Percentiles rank a stretch among this genome's conserved stretches.
phyloP scores from a whole-genome alignment of 2,797 vertebrate species.

The Chaenodraco wilsoni region DNA sequence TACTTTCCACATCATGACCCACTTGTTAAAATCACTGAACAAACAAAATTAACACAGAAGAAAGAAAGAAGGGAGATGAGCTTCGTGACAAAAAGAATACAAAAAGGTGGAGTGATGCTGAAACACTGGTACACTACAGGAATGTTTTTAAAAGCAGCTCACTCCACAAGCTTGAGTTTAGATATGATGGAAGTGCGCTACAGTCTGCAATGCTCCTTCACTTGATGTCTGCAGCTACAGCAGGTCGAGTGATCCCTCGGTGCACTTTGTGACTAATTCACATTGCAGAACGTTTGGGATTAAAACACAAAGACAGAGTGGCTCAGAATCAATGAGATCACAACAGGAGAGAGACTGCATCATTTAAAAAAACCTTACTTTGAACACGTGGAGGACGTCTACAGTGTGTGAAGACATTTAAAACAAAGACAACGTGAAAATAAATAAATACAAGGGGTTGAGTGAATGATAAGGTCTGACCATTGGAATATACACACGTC shows the following conservation, averaged over 20 bases:
- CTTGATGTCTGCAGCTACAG: constrained; percentile 28
- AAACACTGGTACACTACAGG: constrained; percentile 30
- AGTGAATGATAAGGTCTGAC: constrained; percentile 42
- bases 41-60: constrained; percentile 61
- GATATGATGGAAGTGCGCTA: constrained; percentile 30
- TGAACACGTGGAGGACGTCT: constrained; percentile 33
- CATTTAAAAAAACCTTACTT: constrained; percentile 21
- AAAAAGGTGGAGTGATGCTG: constrained; percentile 33
- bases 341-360: constrained; percentile 15
- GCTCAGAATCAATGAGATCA: constrained; percentile 33
- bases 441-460: constrained; percentile 73
- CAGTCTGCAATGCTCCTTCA: constrained; percentile 12
- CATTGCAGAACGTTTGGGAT: constrained; percentile 26
- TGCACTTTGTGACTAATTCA: constrained; percentile 13
- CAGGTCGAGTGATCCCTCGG: constrained; percentile 18
- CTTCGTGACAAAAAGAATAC: constrained; percentile 45
- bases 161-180: constrained; percentile 9
- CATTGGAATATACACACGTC: constrained; percentile 63
- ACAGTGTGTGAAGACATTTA: constrained; percentile 42
- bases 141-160: constrained; percentile 30
- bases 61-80: constrained; percentile 30
- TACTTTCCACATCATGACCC: constrained; percentile 65
- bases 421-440: constrained; percentile 58
- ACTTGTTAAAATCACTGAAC: constrained; percentile 57
- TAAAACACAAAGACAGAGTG: constrained; percentile 31